These are phyloP conservation scores for Ctenopoma multispine DNA, from an alignment of 2,797 vertebrate species.

Conservation along the genomic window DNA sequence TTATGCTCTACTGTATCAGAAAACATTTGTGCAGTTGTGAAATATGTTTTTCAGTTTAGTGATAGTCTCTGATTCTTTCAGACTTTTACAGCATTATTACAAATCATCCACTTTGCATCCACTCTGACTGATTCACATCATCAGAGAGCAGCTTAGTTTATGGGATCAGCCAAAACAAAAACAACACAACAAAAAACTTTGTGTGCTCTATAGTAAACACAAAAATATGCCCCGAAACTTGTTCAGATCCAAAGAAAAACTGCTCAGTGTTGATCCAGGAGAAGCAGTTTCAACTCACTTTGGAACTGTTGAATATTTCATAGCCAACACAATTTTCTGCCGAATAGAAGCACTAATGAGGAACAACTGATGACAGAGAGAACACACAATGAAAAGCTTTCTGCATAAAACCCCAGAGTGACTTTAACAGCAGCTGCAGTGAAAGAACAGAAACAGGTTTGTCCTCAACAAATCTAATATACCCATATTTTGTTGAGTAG, in stretches of 20 bases:
- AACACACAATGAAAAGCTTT: constrained; percentile 33
- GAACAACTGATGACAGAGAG: constrained; percentile 56
- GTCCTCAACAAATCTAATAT: constrained; percentile 1
- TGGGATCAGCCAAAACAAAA: constrained; percentile 43
- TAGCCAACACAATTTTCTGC: constrained; percentile 46
- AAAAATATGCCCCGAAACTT: constrained; percentile 40
- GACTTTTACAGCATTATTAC: not conserved
- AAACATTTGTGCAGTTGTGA: not conserved
- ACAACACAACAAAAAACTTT: constrained; percentile 32
- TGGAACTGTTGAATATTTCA: constrained; percentile 74
- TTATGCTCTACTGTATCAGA: not conserved
- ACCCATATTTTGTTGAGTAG: not conserved
- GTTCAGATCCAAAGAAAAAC: constrained; percentile 54
- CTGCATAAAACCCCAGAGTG: constrained; percentile 33
- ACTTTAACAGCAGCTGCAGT: constrained; percentile 24
- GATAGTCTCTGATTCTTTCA: constrained; percentile 3
- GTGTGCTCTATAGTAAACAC: constrained; percentile 41
- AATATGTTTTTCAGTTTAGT: constrained; percentile 7
- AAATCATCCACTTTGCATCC: constrained; percentile 45
- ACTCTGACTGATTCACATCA: constrained; percentile 19
- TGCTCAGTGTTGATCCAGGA: constrained; percentile 32
- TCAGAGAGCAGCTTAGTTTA: constrained; percentile 32
- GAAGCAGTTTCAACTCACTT: constrained; percentile 40
- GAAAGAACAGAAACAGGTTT: constrained; percentile 1
- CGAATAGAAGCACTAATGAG: constrained; percentile 64